Conservation (phyloP, 2,797 vertebrate species). For the Danio kyathit region DNA sequence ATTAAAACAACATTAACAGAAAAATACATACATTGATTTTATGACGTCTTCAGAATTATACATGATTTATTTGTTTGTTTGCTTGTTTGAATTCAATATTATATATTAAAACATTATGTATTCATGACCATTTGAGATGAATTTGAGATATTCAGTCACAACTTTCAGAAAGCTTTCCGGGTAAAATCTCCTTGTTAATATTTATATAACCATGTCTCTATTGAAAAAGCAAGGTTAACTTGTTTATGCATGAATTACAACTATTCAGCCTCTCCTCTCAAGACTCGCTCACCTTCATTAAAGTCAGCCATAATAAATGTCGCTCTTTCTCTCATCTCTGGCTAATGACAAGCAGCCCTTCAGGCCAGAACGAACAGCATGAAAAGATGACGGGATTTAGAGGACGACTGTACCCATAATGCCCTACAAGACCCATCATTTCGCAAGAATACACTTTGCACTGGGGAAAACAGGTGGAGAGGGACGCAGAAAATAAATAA, state of each 20-base stretch:
- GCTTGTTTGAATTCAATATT: background rate
- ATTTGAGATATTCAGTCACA: too few relatives aligned
- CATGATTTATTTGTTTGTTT: background rate
- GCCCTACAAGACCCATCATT: constrained; percentile 44
- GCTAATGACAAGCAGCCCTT: constrained; percentile 74
- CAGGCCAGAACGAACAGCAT: constrained; percentile 46
- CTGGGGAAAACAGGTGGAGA: constrained; percentile 47
- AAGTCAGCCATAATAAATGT: constrained; percentile 70
- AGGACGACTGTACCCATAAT: constrained; percentile 63
- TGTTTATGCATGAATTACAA: background rate
- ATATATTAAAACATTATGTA: background rate
- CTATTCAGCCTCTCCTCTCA: constrained; percentile 38
- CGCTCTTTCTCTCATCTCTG: constrained; percentile 67
- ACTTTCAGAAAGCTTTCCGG: too few relatives aligned
- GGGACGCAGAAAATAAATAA: background rate
- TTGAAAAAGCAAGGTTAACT: background rate
- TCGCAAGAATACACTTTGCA: constrained; percentile 66
- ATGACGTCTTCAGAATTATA: too few relatives aligned
- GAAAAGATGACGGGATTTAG: constrained; percentile 69
- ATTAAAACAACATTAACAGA: too few relatives aligned
- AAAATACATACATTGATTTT: too few relatives aligned
- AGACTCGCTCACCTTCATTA: constrained; percentile 54
- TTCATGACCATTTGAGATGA: too few relatives aligned
- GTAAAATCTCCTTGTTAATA: too few relatives aligned
- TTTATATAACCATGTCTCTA: background rate